Conservation (phyloP, 1,140 invertebrate species). For the Trinorchestia longiramus region DNA sequence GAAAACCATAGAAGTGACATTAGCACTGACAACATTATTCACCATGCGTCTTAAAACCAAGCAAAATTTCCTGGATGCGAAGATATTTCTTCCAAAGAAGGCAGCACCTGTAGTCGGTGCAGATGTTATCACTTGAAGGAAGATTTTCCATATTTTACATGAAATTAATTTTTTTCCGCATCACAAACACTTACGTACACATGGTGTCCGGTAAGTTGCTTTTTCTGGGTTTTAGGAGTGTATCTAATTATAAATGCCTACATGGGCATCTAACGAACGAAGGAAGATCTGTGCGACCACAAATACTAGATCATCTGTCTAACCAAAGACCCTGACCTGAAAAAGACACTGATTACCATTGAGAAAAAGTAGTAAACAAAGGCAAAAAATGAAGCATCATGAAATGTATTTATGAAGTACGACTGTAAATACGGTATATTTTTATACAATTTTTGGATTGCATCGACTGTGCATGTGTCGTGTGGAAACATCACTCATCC, state of each 20-base stretch:
- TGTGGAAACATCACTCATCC: neutral
- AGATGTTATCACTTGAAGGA: too few species aligned
- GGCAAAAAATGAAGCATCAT: too few species aligned
- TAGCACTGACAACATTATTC: neutral
- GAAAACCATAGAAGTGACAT: neutral
- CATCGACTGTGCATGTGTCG: neutral
- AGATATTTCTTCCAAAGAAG: too few species aligned
- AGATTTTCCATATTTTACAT: too few species aligned
- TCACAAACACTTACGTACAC: too few species aligned
- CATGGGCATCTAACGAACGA: too few species aligned
- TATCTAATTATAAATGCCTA: too few species aligned
- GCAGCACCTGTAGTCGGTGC: too few species aligned
- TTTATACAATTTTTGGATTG: neutral
- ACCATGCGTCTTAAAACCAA: neutral
- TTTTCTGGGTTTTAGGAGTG: too few species aligned
- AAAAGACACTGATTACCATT: neutral
- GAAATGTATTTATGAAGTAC: neutral
- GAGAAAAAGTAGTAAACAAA: neutral
- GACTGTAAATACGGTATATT: neutral
- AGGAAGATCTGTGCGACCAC: neutral
- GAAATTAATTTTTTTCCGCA: too few species aligned
- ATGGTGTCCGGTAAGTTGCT: too few species aligned
- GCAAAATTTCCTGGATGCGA: neutral
- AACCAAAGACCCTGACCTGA: neutral
- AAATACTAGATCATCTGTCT: neutral